Base-by-base conservation (phyloP, 1,140 invertebrate genomes). In the Temnothorax nylanderi region DNA sequence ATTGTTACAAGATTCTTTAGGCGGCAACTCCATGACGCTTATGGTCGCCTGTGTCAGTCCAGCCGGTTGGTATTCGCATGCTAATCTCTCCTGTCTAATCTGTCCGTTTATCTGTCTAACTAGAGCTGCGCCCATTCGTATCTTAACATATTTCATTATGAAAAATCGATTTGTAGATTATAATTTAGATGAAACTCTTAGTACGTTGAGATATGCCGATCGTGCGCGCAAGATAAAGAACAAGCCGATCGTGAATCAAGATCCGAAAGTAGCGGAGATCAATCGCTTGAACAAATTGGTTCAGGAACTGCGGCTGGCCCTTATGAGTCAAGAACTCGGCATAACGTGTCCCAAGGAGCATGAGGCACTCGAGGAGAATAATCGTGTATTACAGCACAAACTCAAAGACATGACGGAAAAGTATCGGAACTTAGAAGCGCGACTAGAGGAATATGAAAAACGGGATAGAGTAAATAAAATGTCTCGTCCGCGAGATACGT, bases 1-100 rank as follows among this genome's bases (percentile, higher is more conserved):
- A 77, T 93, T 99, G n/a, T 94, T 99, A 10, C 98, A 99, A 96
- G 98, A 98, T 95, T 98, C 98, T 8, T 95, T 99, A 0, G 98
- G 98, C 54, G 98, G 99, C 10, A 99, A 99, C 94, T 98, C 98
- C 0, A 96, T 98, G 56, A 99, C 98, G 0, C 91, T 99, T 44
- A 99, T 99, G 98, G 97, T 99, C 72, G 98, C 98, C 3, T 99
- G 98, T 95, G 97, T 99, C 0, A 98, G 98, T 94, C 98, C 98
- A 0, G 98, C 98, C 37, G 94, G 94, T 94, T 64, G 56, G 69
- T 90, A 90, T 26, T 54, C 13, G 13, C 26, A 26, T 26, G 26
- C 26, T 26, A 26, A 26, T 26, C 26, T 26, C 26, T 26, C 26
- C 26, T 26, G 26, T 26, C 26, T 26, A 26, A 26, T 26, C 26